These are phyloP conservation scores for Pipistrellus nathusii DNA, from an alignment of 2,797 vertebrate genomes.

Conservation along the genomic window DNA sequence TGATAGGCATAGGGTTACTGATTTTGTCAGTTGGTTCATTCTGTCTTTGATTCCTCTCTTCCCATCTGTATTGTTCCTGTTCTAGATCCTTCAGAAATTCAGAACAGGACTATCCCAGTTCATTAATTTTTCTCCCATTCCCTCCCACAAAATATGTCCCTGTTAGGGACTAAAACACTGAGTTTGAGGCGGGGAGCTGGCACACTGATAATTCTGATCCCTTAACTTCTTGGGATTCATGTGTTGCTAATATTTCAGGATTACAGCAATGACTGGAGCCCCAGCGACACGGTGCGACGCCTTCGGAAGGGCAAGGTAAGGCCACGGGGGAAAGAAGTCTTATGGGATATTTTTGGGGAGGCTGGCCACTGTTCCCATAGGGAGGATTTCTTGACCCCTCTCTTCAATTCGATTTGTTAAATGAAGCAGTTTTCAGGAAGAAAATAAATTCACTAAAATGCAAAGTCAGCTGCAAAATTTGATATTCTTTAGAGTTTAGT, in stretches of 20 bases:
- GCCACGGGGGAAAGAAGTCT: not conserved
- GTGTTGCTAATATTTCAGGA: slow-evolving; percentile 89
- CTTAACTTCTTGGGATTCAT: not conserved
- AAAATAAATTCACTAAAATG: not conserved
- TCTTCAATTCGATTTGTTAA: slow-evolving; percentile 2
- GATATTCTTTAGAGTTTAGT: not conserved
- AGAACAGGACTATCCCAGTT: not conserved
- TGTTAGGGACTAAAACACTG: not conserved
- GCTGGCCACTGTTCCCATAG: not conserved
- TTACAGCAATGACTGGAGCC: slow-evolving; percentile 93
- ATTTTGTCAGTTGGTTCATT: not conserved
- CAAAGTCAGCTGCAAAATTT: not conserved
- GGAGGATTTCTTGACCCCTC: not conserved
- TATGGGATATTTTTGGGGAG: not conserved
- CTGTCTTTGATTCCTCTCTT: not conserved
- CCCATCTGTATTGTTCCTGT: not conserved
- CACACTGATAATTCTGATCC: not conserved
- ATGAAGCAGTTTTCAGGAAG: slow-evolving; percentile 21
- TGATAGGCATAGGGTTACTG: not conserved
- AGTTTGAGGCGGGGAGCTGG: slow-evolving; percentile 16
- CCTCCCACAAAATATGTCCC: not conserved
- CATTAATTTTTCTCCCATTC: not conserved
- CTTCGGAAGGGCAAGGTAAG: slow-evolving; percentile 96
- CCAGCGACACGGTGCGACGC: slow-evolving; percentile 92
- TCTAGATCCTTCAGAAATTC: slow-evolving; percentile 38